Percentiles rank a stretch among this genome's conserved stretches.
These are phyloP conservation scores for Harpalus rubripes DNA, from an alignment of 2,888 invertebrate genomes.

Conservation along the genomic window DNA sequence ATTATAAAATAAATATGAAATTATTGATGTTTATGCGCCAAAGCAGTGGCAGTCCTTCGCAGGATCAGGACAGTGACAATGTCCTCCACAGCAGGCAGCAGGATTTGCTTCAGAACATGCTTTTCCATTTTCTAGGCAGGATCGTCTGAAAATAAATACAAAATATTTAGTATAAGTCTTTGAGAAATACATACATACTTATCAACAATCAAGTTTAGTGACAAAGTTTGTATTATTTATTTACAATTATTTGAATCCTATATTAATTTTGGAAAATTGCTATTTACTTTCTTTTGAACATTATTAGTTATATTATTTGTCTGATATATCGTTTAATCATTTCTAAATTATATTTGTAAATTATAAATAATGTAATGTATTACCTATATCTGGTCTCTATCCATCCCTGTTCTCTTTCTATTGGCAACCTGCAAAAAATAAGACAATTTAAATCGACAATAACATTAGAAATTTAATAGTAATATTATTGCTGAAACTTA, in stretches of 20 bases:
- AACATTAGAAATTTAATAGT: not conserved
- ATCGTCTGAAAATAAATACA: not conserved
- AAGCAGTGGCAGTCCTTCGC: not conserved
- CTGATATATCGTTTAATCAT: too few relatives aligned
- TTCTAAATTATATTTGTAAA: not conserved
- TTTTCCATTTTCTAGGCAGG: not conserved
- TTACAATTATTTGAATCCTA: not conserved
- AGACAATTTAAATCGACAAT: not conserved
- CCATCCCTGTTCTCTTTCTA: not conserved
- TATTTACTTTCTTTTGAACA: too few relatives aligned
- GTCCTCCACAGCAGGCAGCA: not conserved
- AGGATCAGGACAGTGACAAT: slow-evolving; percentile 12
- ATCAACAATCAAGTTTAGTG: too few relatives aligned
- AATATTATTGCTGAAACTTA: not conserved
- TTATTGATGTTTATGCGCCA: not conserved
- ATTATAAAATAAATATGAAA: not conserved
- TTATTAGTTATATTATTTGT: too few relatives aligned
- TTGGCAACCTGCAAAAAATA: not conserved
- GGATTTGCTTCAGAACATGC: not conserved
- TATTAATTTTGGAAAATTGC: too few relatives aligned
- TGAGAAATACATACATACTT: too few relatives aligned
- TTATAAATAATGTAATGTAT: not conserved
- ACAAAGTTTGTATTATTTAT: too few relatives aligned
- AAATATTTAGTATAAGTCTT: not conserved
- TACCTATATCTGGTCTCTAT: not conserved